Conservation (phyloP, 2,113 vertebrate species). For the Gorilla gorilla region DNA sequence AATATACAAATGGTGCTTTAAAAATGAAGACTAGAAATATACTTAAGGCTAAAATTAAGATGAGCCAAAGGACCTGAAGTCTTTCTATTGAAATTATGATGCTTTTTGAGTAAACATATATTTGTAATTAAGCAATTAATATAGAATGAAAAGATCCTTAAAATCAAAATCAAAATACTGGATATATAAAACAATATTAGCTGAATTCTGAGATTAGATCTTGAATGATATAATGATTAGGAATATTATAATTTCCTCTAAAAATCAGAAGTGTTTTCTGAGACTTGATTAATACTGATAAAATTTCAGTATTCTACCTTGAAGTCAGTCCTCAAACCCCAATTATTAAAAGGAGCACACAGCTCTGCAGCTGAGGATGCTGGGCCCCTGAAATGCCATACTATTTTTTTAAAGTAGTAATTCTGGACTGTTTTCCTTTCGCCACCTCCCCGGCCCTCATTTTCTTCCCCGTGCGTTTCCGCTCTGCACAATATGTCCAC, state of each 20-base stretch:
- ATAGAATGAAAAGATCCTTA: slow-evolving; percentile 3
- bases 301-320: neutral
- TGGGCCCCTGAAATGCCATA: neutral
- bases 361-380: neutral
- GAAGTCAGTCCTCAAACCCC: neutral
- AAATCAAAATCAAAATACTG: neutral
- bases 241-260: slow-evolving; percentile 52
- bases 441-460: fast-evolving
- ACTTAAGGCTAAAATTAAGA: neutral
- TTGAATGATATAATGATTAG: neutral
- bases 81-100: neutral
- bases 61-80: neutral
- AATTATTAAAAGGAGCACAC: neutral
- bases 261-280: neutral
- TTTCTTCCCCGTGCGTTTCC: slow-evolving; percentile 13
- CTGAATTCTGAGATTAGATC: slow-evolving; percentile 42
- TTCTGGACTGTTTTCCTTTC: neutral
- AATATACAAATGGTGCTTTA: neutral
- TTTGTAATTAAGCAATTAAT: neutral
- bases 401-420: neutral
- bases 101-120: neutral
- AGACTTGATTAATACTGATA: neutral
- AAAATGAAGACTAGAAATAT: neutral
- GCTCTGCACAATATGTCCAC: slow-evolving; percentile 59
- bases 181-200: neutral